phyloP scores from a whole-genome alignment of 2,888 invertebrate species.

The Neelides folsomi region DNA sequence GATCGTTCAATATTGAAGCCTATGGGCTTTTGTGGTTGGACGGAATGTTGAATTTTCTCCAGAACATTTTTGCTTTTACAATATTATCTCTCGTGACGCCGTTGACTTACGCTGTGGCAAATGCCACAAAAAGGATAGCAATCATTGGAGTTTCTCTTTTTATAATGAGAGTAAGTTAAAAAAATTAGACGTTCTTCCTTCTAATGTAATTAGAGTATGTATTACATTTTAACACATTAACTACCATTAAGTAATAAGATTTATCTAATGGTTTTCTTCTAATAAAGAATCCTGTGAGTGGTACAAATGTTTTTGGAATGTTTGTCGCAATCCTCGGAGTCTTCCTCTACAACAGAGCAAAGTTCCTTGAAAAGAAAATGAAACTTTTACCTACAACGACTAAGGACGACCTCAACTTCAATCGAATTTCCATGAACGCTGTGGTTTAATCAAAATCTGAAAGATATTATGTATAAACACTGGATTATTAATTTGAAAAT shows the following conservation, averaged over 20 bases:
- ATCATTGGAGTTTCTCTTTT: conserved; percentile 80
- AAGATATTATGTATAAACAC: too few species aligned
- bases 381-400: conserved; percentile 3
- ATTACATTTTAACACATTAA: too few species aligned
- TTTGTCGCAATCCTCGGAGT: conserved; percentile 77
- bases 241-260: too few species aligned
- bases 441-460: too few species aligned
- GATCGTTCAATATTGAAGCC: not conserved
- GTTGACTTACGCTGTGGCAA: conserved; percentile 87
- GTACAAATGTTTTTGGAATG: conserved; percentile 79
- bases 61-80: conserved; percentile 89
- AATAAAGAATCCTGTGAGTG: conserved; percentile 86
- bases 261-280: too few species aligned
- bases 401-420: not conserved
- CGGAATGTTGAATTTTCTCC: conserved; percentile 81
- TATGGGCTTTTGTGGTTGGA: conserved; percentile 45
- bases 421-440: too few species aligned
- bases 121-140: conserved; percentile 82
- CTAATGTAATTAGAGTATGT: conserved; percentile 55
- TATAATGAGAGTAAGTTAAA: conserved; percentile 48
- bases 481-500: too few species aligned
- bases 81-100: conserved; percentile 84
- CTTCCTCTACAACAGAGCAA: conserved; percentile 72
- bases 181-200: too few species aligned
- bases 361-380: conserved; percentile 12